These are phyloP conservation scores for Cyclopterus lumpus DNA, from an alignment of 2,797 vertebrate species.

Conservation along the genomic window DNA sequence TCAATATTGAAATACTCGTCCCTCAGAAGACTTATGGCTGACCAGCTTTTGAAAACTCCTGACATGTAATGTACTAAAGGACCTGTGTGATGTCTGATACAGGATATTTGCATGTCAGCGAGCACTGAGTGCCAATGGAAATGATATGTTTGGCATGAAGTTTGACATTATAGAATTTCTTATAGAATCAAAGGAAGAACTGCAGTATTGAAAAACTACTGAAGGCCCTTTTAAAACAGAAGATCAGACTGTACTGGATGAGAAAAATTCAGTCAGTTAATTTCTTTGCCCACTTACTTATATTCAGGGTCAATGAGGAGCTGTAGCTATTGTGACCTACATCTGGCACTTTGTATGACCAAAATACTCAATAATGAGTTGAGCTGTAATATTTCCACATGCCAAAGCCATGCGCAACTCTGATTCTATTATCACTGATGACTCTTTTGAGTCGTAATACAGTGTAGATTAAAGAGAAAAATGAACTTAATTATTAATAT, in stretches of 20 bases:
- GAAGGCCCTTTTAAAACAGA: neutral
- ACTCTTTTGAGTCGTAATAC: neutral
- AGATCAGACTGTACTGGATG: neutral
- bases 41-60: neutral
- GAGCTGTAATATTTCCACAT: conserved; percentile 6
- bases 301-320: neutral
- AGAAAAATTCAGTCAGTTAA: neutral
- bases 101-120: neutral
- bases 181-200: neutral
- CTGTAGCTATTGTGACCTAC: neutral
- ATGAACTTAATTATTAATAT: neutral
- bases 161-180: conserved; percentile 5
- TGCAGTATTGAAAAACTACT: neutral
- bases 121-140: neutral
- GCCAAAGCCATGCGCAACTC: neutral
- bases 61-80: neutral
- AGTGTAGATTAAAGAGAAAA: neutral
- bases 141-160: conserved; percentile 7
- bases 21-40: conserved; percentile 1
- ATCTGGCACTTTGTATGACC: neutral
- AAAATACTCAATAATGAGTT: neutral
- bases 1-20: neutral
- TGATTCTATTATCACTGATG: neutral
- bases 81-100: neutral
- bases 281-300: conserved; percentile 4